Base-by-base conservation (phyloP, 2,113 vertebrate species). In the Scomber colias region DNA sequence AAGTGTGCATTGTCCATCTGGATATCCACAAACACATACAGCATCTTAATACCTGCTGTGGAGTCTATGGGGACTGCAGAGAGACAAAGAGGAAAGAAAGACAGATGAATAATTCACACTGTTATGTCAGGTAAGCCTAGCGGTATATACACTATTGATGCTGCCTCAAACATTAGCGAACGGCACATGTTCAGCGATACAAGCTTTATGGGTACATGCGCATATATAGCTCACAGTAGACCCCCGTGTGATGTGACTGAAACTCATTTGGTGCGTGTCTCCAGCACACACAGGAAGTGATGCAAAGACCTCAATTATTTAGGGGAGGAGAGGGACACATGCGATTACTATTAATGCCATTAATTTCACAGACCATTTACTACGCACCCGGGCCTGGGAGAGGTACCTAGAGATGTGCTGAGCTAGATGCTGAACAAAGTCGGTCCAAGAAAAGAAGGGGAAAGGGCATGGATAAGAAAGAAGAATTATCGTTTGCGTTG, bases 11-110 rank as follows among this genome's bases (percentile, higher is more conserved):
- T 95, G 90, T 99, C 98, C 48, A 99, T 97, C 93, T 97, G 96
- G 92, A 99, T 98, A 79, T 99, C 98, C 90, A 99, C 98, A 12
- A 99, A 99, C 82, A 99, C 96, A 2, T 99, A 99, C 5, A 99
- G 95, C 95, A 98, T 97, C 91, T 96, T 96, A 83, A 99, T 95
- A 14, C 97, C 97, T 56, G 91, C 94, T 0, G 95, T 97, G 75
- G 96, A 86, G 24, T 99, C 97, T 14, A 99, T 97, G 70, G 98
- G 98, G 87, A 99, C 98, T 99, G 86, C 27, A 54, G 64, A 59
- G 62, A 84, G 71, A 69, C 50, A 78, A 62, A 81, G 77, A 78
- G 45, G 90, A 65, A 88, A 53, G 49, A 85, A 82, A 87, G 64
- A 72, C 31, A 50, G 65, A 80, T 87, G 21, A 90, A 92, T 88